Evolutionary conservation across 2,888 invertebrate species (phyloP).

Genomic region (Chaetogeoica ovagalla): DNA sequence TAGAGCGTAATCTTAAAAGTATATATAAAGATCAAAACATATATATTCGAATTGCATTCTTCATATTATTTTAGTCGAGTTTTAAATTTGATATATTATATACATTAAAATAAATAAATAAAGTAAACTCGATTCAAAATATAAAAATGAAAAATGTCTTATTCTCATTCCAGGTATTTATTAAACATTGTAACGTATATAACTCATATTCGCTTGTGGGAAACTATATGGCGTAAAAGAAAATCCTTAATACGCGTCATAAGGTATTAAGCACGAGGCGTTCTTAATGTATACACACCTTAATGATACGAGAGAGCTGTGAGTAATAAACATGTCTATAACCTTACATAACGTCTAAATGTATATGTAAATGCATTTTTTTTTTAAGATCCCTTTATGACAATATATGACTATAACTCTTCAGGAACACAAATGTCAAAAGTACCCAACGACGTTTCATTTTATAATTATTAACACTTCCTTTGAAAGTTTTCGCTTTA

Average conservation of each 20-base stretch:
- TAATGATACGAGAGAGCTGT: slow-evolving; percentile 24
- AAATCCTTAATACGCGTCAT: slow-evolving; percentile 29
- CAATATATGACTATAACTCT: slow-evolving; percentile 1
- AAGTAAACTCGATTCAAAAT: neutral
- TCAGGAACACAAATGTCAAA: slow-evolving; percentile 20
- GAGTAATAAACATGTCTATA: slow-evolving; percentile 32
- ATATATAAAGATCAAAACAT: no score
- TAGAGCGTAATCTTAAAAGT: no score
- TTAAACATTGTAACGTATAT: neutral
- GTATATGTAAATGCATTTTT: neutral
- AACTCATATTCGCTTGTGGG: neutral
- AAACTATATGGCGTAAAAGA: neutral
- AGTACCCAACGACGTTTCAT: neutral
- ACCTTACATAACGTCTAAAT: neutral
- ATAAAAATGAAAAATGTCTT: slow-evolving; percentile 1
- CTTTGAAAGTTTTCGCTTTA: neutral
- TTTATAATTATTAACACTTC: slow-evolving; percentile 1
- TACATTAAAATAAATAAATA: neutral
- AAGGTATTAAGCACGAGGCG: slow-evolving; percentile 35
- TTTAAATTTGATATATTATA: neutral
- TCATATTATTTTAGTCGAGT: no score
- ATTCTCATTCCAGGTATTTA: neutral
- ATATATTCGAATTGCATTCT: no score
- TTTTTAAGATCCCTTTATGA: neutral
- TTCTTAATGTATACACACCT: slow-evolving; percentile 31